Conservation (phyloP, 2,113 vertebrate genomes). For the Brachypteracias leptosomus region DNA sequence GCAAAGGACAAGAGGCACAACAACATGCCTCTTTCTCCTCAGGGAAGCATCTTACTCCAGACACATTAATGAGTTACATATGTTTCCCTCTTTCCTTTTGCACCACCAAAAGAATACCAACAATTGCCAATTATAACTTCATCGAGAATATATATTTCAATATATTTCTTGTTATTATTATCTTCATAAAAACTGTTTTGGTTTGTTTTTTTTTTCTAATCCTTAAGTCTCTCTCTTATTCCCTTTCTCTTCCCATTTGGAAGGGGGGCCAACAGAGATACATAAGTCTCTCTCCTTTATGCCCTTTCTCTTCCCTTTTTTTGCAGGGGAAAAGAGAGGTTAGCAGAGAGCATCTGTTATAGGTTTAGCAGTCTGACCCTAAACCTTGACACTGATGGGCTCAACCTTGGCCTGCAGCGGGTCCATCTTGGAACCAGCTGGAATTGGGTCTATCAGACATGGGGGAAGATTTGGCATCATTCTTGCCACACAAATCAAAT, state of each 20-base stretch:
- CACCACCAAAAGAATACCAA: background rate
- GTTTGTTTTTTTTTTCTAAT: no score
- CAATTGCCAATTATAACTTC: background rate
- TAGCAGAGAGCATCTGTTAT: no score
- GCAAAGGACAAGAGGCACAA: background rate
- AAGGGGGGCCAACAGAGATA: no score
- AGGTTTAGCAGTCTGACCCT: no score
- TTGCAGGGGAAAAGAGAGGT: no score
- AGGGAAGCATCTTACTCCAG: background rate
- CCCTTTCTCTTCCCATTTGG: no score
- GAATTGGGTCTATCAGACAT: background rate
- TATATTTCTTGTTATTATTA: no score
- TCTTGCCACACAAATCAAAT: background rate
- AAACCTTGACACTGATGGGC: background rate
- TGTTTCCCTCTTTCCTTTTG: background rate
- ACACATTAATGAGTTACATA: background rate
- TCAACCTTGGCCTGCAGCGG: background rate
- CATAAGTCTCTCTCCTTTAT: no score
- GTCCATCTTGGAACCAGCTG: background rate
- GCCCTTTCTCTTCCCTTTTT: no score
- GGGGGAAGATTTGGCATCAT: background rate
- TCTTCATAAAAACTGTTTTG: no score
- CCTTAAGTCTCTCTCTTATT: no score
- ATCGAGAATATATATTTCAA: no score
- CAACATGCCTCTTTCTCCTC: background rate